Evolutionary conservation across 1,140 invertebrate genomes (phyloP), one percentile per base, ranked within the genome.

Genomic region (Drosophila kepulauana): DNA sequence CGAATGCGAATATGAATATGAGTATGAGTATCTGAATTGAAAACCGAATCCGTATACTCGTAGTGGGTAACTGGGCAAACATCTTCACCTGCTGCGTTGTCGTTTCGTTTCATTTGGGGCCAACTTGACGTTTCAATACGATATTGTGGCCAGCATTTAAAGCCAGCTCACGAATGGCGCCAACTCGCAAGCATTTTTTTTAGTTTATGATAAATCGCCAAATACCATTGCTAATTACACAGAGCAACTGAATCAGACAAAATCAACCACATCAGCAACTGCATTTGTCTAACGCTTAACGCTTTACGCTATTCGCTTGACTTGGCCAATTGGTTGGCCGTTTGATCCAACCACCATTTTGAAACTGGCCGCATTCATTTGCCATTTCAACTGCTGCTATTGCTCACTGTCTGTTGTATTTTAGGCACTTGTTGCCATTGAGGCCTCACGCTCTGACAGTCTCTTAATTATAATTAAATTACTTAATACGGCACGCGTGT

Each of bases 11-110:
- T 43, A 54, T 54, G 49, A 52, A 16, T 38, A 63, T 35, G 33
- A 28, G 30, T 43, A 54, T 54, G 49, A 52, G 20, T 38, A 63
- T 35, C 35, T 54, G 49, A 52, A 52, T 57, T 66, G 38, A 10
- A 46, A 65, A 54, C 25, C 25, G 33, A 65, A 20, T 48, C 3
- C 16, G 33, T 8, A 58, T 28, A 20, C 43, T 70, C n/a, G 41
- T 43, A 3, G 11, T 43, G 58, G 7, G 33, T 51, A 70, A 73
- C 57, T 64, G 52, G 67, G 73, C 45, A 65, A 65, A 78, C 70
- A 78, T 78, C 75, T 74, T 78, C 75, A 74, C 64, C 75, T 78
- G 74, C 74, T 66, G 61, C 61, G 64, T 43, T 16, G 63, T 54
- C 45, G 54, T 5, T 28, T 38, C 8, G 54, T 16, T 15, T 28